phyloP scores from a whole-genome alignment of 2,888 invertebrate genomes.

The Caenorhabditis virilis region DNA sequence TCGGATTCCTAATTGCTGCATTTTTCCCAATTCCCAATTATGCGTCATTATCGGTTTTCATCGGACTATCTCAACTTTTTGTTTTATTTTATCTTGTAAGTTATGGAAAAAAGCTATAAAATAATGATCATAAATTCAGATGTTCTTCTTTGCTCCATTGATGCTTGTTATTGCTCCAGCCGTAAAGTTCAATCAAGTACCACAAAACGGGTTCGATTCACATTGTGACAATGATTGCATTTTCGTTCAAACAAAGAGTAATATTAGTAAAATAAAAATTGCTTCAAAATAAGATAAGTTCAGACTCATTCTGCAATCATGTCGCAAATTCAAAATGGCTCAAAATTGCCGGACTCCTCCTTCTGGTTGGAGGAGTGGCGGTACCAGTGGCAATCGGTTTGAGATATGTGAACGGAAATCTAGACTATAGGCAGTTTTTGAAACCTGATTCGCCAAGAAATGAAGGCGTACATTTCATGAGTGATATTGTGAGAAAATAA shows the following conservation, averaged over 20 bases:
- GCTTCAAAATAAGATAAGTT: too few relatives aligned
- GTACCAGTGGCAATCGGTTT: too few relatives aligned
- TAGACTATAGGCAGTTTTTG: conserved; percentile 44
- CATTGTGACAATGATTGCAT: neutral
- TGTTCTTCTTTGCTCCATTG: conserved; percentile 38
- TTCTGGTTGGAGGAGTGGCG: too few relatives aligned
- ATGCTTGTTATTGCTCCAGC: conserved; percentile 23
- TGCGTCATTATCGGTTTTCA: conserved; percentile 37
- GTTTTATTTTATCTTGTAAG: conserved; percentile 38
- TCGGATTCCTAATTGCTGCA: conserved; percentile 32
- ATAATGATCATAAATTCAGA: too few relatives aligned
- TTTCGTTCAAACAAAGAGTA: neutral
- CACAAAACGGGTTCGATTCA: neutral
- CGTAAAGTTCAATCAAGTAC: neutral
- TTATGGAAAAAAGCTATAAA: too few relatives aligned
- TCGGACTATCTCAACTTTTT: conserved; percentile 26
- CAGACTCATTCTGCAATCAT: neutral
- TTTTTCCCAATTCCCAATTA: conserved; percentile 37
- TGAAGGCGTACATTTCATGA: conserved; percentile 48
- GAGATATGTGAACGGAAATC: conserved; percentile 35
- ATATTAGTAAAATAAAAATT: neutral
- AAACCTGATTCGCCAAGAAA: conserved; percentile 26
- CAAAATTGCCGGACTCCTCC: too few relatives aligned
- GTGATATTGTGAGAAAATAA: conserved; percentile 32
- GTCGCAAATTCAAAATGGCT: neutral